phyloP scores from a whole-genome alignment of 1,140 invertebrate genomes.

The Pemphigus obesinymphae region DNA sequence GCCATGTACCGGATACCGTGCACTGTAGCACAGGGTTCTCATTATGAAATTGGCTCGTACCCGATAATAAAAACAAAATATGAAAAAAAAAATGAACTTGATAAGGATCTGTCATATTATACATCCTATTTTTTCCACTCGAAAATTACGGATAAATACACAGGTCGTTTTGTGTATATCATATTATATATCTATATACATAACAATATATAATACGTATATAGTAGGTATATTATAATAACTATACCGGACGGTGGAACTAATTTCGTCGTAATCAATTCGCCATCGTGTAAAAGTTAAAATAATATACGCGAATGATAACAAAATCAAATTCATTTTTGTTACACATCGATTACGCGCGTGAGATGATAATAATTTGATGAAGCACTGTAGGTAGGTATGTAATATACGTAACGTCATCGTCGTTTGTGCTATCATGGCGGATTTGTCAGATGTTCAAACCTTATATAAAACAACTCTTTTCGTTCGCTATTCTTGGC shows the following conservation, averaged over 20 bases:
- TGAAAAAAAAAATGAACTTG: neutral
- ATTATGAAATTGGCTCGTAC: constrained; percentile 28
- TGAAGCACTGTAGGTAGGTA: neutral
- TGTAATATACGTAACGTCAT: neutral
- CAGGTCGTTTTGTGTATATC: neutral
- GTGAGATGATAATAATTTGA: too few species aligned
- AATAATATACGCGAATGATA: neutral
- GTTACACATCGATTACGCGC: too few species aligned
- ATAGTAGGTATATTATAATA: neutral
- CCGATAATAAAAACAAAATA: constrained; percentile 22
- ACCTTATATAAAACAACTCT: neutral
- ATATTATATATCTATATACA: neutral
- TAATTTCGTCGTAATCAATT: constrained; percentile 1
- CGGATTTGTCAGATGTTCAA: neutral
- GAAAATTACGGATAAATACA: constrained; percentile 29
- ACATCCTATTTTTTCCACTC: constrained; percentile 19
- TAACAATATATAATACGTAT: too few species aligned
- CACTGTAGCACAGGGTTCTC: neutral
- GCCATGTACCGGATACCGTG: constrained; percentile 23
- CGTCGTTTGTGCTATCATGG: neutral
- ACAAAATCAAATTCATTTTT: too few species aligned
- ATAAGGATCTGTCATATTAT: constrained; percentile 29
- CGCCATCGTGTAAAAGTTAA: neutral
- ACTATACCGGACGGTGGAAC: neutral
- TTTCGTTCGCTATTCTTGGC: constrained; percentile 21